Evolutionary conservation across 2,797 vertebrate genomes (phyloP), one percentile per base, ranked within the genome.

Genomic region (Pampus argenteus): DNA sequence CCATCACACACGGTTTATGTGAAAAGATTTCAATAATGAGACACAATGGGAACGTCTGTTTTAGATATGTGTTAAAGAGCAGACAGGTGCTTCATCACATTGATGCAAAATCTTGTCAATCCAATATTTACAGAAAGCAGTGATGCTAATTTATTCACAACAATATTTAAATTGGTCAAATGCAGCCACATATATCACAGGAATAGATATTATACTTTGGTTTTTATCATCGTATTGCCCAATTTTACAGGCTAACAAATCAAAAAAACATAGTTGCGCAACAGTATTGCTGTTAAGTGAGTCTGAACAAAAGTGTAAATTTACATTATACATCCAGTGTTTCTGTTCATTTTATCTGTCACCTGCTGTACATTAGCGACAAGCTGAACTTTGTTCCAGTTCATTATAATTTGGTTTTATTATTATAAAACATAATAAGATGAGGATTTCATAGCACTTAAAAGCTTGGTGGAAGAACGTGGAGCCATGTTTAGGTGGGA

Each of bases 351-450:
- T 62, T 74, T 49, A 66, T 22, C 58, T 6, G 38, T 71, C 75
- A 65, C 76, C 23, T 15, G 77, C 79, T 86, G 75, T 86, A 69
- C 6, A 64, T 69, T 42, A 48, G 60, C 76, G 49, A 13, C 57
- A 66, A 59, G 38, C 47, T 36, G 45, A 65, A 72, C 54, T 45
- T 51, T 50, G 20, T 56, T 29, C 1, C 14, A 9, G 56, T 22
- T 63, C 3, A 25, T 45, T 29, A n/a, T 6, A 9, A 48, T 62
- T 66, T 58, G 57, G 45, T n/a, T 67, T 36, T 47, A 65, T 56
- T 28, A 26, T 38, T 10, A 45, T 2, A 18, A 22, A 45, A 42
- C 34, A 56, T 17, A 7, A 40, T 25, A 48, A 54, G 65, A 52
- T 50, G 29, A 20, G 50, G 45, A 34, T 65, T 79, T 64, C 58